These are phyloP conservation scores for Agelas oroides DNA, from an alignment of 37 sponge, comb jelly and placozoan species.

Conservation along the genomic window DNA sequence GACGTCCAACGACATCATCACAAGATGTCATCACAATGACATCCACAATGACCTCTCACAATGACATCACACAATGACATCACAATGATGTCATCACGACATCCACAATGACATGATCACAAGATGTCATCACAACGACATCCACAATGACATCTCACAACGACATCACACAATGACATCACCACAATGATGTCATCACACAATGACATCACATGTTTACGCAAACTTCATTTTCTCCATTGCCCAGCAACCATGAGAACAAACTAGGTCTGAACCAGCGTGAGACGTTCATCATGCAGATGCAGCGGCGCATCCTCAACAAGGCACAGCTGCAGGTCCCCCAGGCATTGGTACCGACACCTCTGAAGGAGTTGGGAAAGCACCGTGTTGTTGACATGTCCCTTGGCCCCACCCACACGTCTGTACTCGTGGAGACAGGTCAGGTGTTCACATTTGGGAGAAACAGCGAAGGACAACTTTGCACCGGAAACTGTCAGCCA, in stretches of 20 bases:
- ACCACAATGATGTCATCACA: no score
- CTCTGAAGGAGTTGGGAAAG: constrained; percentile 84
- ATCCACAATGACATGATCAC: no score
- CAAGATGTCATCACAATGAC: no score
- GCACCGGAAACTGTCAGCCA: constrained; percentile 59
- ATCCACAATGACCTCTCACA: no score
- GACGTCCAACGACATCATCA: no score
- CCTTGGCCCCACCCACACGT: constrained; percentile 90
- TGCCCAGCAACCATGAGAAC: constrained; percentile 85
- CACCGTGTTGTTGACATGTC: constrained; percentile 89
- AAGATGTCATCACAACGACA: no score
- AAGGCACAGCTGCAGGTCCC: constrained; percentile 77
- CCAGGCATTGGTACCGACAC: constrained; percentile 55
- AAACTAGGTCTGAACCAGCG: constrained; percentile 96
- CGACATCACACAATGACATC: no score
- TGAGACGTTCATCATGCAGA: constrained; percentile 87
- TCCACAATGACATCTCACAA: no score
- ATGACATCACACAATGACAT: no score
- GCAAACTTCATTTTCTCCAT: neutral
- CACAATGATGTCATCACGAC: no score
- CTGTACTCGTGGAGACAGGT: constrained; percentile 85
- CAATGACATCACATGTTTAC: no score
- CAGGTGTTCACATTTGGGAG: constrained; percentile 91
- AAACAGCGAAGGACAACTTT: constrained; percentile 92
- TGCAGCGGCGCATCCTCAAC: constrained; percentile 79